phyloP scores from a whole-genome alignment of 2,113 vertebrate genomes.

The Azemiops feae region DNA sequence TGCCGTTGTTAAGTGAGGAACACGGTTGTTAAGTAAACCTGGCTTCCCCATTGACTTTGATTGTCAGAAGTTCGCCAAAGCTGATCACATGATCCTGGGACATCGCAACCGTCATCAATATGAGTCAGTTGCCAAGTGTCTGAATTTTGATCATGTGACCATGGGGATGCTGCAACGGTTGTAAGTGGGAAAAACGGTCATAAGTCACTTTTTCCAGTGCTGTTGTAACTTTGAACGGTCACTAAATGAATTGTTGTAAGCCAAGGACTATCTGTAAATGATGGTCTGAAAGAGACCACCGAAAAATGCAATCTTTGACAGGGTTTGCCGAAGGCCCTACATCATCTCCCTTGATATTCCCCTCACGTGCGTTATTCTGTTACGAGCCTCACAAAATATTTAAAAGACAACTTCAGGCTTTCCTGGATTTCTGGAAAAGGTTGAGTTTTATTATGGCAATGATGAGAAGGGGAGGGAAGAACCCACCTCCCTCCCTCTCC shows the following conservation, averaged over 20 bases:
- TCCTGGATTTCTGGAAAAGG: constrained; percentile 36
- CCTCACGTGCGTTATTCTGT: neutral
- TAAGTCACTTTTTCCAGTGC: neutral
- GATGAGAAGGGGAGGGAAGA: neutral
- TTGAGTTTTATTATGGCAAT: constrained; percentile 18
- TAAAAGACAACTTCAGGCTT: constrained; percentile 27
- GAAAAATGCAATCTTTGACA: neutral
- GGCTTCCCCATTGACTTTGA: too few relatives aligned
- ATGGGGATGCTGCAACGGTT: neutral
- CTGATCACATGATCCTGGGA: too few relatives aligned
- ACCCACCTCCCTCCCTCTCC: neutral
- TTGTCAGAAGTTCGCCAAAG: too few relatives aligned
- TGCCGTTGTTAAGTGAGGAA: too few relatives aligned
- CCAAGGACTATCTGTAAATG: neutral
- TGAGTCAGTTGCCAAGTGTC: too few relatives aligned
- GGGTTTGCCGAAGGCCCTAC: neutral
- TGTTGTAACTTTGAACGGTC: neutral
- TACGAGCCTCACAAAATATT: constrained; percentile 20
- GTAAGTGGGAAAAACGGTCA: neutral
- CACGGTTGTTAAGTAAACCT: too few relatives aligned
- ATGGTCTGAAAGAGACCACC: neutral
- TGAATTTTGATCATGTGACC: neutral
- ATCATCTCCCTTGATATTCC: constrained; percentile 2
- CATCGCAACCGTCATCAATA: too few relatives aligned
- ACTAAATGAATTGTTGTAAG: neutral